Conservation (phyloP, 2,113 vertebrate species). For the Mastomys natalensis region DNA sequence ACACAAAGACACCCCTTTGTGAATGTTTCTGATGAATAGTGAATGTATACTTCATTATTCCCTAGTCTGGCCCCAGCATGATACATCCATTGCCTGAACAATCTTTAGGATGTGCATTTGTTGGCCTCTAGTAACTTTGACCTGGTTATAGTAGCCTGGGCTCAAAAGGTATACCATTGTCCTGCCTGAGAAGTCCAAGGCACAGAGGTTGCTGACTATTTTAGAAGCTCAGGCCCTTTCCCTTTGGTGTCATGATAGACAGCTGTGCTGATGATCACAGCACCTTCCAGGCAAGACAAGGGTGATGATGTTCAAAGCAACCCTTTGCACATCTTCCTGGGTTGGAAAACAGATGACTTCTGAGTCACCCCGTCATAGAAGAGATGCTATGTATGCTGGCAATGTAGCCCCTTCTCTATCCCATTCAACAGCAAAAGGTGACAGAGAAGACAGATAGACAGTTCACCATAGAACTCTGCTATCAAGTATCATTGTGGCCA, state of each 20-base stretch:
- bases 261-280: neutral
- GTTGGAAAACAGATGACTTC: neutral
- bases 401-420: neutral
- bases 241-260: too few species aligned
- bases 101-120: neutral
- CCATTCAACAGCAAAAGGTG: neutral
- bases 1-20: too few species aligned
- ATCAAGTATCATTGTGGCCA: accelerated
- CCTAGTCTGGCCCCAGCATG: accelerated
- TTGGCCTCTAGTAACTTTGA: too few species aligned
- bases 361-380: neutral
- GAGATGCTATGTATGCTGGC: neutral
- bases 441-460: neutral
- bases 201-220: neutral
- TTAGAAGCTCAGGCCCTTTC: neutral
- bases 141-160: neutral
- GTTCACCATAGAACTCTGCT: neutral
- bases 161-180: too few species aligned
- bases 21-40: too few species aligned
- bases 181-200: neutral
- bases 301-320: too few species aligned
- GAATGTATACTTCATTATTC: neutral
- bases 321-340: neutral
- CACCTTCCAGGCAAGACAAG: neutral
- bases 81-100: neutral